phyloP scores from a whole-genome alignment of 2,888 invertebrate species.

The Trissolcus brochymenae region DNA sequence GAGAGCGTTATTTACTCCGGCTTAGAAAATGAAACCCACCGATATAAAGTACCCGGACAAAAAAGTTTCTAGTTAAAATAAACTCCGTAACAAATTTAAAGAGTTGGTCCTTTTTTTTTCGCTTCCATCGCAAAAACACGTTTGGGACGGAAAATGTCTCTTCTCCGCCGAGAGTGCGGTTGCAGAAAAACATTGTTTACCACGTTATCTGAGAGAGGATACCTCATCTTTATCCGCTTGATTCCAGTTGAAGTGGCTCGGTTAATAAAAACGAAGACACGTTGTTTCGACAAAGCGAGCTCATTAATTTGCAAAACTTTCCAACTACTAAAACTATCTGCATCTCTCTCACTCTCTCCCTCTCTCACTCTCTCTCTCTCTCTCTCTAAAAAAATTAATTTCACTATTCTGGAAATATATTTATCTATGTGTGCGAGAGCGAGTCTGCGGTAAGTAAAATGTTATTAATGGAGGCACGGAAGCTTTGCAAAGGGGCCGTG shows the following conservation, averaged over 20 bases:
- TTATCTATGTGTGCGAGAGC: conserved; percentile 25
- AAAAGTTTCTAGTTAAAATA: too few relatives aligned
- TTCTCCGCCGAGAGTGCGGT: too few relatives aligned
- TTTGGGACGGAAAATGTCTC: too few relatives aligned
- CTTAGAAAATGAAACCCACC: too few relatives aligned
- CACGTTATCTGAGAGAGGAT: neutral
- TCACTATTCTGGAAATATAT: conserved; percentile 16
- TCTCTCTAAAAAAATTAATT: too few relatives aligned
- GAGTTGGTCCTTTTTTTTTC: too few relatives aligned
- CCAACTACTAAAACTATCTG: conserved; percentile 5
- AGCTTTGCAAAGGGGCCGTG: conserved; percentile 29
- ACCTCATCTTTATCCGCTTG: neutral
- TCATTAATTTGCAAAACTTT: conserved; percentile 17
- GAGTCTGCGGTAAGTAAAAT: conserved; percentile 43
- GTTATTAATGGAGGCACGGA: conserved; percentile 48
- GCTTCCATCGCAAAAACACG: too few relatives aligned
- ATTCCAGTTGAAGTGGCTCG: neutral
- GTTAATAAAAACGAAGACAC: conserved; percentile 8
- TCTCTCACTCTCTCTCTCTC: too few relatives aligned
- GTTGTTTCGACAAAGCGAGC: conserved; percentile 8
- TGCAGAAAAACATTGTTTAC: neutral
- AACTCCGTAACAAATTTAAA: neutral
- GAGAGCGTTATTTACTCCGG: too few relatives aligned
- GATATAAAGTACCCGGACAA: too few relatives aligned
- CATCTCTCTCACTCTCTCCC: too few relatives aligned